A percentile compares a stretch with the other conserved stretches of the same genome.
These are phyloP conservation scores for Dromococcyx pavoninus DNA, from an alignment of 2,797 vertebrate genomes.

Conservation along the genomic window DNA sequence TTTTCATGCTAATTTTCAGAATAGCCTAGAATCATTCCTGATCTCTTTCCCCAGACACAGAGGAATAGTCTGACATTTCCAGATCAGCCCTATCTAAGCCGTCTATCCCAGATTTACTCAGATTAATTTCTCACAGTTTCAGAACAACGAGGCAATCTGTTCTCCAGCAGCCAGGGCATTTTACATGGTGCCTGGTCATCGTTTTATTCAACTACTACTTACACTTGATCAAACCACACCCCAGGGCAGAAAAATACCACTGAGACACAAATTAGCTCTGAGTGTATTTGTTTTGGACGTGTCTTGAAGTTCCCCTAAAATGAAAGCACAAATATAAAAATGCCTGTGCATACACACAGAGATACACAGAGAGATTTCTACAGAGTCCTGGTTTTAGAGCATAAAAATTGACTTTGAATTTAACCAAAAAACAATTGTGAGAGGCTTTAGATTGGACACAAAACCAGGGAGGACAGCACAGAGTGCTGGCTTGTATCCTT, in stretches of 20 bases:
- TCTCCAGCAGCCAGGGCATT: background rate
- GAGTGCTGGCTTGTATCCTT: background rate
- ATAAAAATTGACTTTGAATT: background rate
- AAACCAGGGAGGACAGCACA: background rate
- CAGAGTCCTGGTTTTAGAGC: background rate
- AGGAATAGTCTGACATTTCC: background rate
- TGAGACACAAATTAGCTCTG: background rate
- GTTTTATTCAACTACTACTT: background rate
- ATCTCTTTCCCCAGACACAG: background rate
- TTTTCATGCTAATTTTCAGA: background rate
- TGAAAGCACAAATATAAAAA: background rate
- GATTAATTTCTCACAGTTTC: background rate
- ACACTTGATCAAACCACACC: background rate
- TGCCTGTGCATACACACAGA: background rate
- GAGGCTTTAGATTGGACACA: background rate
- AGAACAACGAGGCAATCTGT: background rate
- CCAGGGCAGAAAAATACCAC: background rate
- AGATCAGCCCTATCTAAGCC: background rate
- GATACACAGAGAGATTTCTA: background rate
- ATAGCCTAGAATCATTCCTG: background rate
- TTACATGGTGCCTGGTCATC: background rate
- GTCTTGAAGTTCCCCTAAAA: background rate
- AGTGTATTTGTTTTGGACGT: background rate
- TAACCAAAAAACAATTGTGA: background rate
- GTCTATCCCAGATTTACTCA: background rate